These are phyloP conservation scores for Saccostrea glomerata DNA, from an alignment of 1,140 invertebrate genomes.

Conservation along the genomic window DNA sequence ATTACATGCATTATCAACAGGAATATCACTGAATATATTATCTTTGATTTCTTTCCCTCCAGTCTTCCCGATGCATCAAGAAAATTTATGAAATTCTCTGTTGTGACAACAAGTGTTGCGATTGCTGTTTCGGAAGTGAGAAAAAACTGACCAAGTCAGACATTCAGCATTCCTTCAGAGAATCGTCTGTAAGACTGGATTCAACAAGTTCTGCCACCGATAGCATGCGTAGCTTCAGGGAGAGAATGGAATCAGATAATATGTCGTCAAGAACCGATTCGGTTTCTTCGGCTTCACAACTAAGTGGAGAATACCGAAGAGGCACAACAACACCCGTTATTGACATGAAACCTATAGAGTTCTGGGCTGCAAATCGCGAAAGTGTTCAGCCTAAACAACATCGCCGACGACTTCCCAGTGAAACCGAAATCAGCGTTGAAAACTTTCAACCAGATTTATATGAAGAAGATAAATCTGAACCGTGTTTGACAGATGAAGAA, in stretches of 20 bases:
- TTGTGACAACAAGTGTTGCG: constrained; percentile 58
- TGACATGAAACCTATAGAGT: constrained; percentile 80
- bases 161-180: constrained; percentile 68
- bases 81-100: constrained; percentile 57
- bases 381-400: constrained; percentile 75
- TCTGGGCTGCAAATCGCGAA: constrained; percentile 79
- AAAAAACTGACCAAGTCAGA: constrained; percentile 64
- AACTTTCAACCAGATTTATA: constrained; percentile 77
- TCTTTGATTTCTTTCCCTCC: not conserved
- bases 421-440: constrained; percentile 76
- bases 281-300: constrained; percentile 67
- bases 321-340: constrained; percentile 76
- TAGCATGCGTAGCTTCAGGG: constrained; percentile 63
- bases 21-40: no score
- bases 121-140: constrained; percentile 54
- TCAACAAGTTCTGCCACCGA: constrained; percentile 71
- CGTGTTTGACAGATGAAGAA: constrained; percentile 75
- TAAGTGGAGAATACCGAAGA: constrained; percentile 66
- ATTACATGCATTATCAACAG: no score
- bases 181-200: constrained; percentile 65
- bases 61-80: constrained; percentile 46
- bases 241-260: constrained; percentile 70
- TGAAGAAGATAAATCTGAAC: constrained; percentile 68
- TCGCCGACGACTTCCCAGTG: constrained; percentile 72
- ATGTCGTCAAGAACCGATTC: constrained; percentile 71